Evolutionary conservation across 2,888 invertebrate species (phyloP), one percentile per base, ranked within the genome.

Genomic region (Lissocephala sabroskyi): DNA sequence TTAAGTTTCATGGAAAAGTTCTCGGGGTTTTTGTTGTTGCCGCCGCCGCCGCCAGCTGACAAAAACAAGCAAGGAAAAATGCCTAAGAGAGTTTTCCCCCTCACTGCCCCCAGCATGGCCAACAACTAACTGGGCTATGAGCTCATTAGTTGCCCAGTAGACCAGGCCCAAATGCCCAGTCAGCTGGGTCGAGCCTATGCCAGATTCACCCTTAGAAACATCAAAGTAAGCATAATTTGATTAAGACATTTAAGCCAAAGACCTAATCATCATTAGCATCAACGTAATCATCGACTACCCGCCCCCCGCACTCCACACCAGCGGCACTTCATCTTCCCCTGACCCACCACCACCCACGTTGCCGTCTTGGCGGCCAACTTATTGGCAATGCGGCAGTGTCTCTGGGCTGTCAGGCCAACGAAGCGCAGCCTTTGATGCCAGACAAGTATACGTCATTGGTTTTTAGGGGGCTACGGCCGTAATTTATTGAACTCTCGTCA

Each of bases 221-320:
- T 73, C 76, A 76, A 76, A 77, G 78, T 76, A 77, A 75, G 77
- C 77, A 73, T 77, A 76, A 76, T 76, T 76, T 75, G 78, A 76
- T 76, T 76, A 77, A 76, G 76, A 73, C 75, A 75, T 76, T 77
- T 77, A 71, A 75, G 73, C 64, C 68, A 71, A 73, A 64, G 62
- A 63, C 67, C 71, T 71, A 75, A 73, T 75, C 75, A 75, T 75
- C 71, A 75, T 73, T 75, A 73, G 65, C 75, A 73, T 73, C 75
- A 67, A 57, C 63, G 52, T 75, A 75, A 75, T 62, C 65, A 75
- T 70, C 50, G 46, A 32, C 19, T 7, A 41, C 30, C 40, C 47
- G 13, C 33, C n/a, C 5, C 33, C 3, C 33, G 6, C 33, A 33
- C 2, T 5, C 23, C 23, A 23, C 3, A 7, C 23, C 23, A n/a